Evolutionary conservation across 1,140 invertebrate species (phyloP).

Genomic region (Caenorhabditis briggsae): DNA sequence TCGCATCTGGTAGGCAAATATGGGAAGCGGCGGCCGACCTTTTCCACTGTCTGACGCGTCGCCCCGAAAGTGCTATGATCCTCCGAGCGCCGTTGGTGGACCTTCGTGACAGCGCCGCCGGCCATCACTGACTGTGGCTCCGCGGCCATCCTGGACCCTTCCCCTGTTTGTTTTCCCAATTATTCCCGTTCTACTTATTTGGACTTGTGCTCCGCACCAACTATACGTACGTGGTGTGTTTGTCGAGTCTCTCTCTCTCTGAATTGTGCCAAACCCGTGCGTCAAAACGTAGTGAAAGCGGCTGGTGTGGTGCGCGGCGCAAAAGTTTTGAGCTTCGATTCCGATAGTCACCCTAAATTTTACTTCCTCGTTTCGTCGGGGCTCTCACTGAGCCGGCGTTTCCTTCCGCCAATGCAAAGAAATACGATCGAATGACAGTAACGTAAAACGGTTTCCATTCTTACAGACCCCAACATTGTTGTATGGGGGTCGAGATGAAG

Average conservation of each 20-base stretch:
- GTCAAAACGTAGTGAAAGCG: conserved; percentile 44
- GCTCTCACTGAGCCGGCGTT: conserved; percentile 45
- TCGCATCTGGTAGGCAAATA: conserved; percentile 55
- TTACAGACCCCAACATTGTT: neutral
- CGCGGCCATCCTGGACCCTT: conserved; percentile 9
- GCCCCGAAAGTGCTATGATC: conserved; percentile 11
- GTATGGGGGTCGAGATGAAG: conserved; percentile 38
- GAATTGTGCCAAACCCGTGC: conserved; percentile 50
- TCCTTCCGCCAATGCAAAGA: conserved; percentile 43
- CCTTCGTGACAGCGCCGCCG: conserved; percentile 53
- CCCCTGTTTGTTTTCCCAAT: conserved; percentile 50
- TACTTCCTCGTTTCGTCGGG: conserved; percentile 48
- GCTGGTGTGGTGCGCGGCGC: neutral
- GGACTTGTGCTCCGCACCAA: conserved; percentile 32
- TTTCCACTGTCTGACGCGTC: neutral
- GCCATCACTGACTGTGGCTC: conserved; percentile 47
- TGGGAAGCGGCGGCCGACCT: conserved; percentile 15
- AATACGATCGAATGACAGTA: conserved; percentile 50
- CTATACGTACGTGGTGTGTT: conserved; percentile 53
- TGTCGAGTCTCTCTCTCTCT: conserved; percentile 34
- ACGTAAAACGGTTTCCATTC: conserved; percentile 40
- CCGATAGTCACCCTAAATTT: conserved; percentile 2
- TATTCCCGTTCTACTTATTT: conserved; percentile 51
- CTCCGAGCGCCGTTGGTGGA: conserved; percentile 16
- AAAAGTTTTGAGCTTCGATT: conserved; percentile 16